Evolutionary conservation across 2,797 vertebrate genomes (phyloP), one percentile per base, ranked within the genome.

Genomic region (Sciaenops ocellatus): DNA sequence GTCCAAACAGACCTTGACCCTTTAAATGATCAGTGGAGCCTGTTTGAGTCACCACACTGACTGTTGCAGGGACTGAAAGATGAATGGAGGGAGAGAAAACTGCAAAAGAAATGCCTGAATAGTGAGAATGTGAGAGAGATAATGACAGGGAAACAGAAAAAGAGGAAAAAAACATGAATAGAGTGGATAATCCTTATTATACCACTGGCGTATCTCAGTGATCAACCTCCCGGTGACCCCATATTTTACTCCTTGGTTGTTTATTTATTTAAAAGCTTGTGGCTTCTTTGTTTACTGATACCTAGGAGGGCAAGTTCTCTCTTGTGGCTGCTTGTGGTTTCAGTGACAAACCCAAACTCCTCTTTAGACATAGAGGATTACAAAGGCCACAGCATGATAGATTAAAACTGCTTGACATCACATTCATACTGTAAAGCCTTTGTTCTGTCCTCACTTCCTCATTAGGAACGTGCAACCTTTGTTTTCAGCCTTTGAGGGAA

Each of bases 371-470:
- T 1, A 54, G 56, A 67, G 67, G 64, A 80, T 73, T 67, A 86
- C 62, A 89, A 81, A 86, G 74, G 52, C 69, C 47, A 30, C 61
- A 56, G 57, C 84, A 65, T 81, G 65, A 76, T 62, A 68, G 73
- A 89, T 84, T 59, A 55, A 81, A 89, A 84, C 68, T 66, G 63
- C 66, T 70, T 82, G 84, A 87, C 72, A 67, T 86, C 51, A 46
- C 65, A n/a, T 73, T 78, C 82, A 66, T 79, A 41, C 73, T 67
- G 18, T 71, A 77, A 77, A 82, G 69, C 72, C 85, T 86, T 90
- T 90, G 76, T 83, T 90, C 86, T 85, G 74, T 91, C 83, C 65
- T 82, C 85, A 86, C 87, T 78, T 86, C 78, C 76, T 89, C 82
- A 87, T 90, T 88, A 87, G 67, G 74, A 76, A 68, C 30, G 17